These are phyloP conservation scores for Dascillus cervinus DNA, from an alignment of 2,888 invertebrate species.

Conservation along the genomic window DNA sequence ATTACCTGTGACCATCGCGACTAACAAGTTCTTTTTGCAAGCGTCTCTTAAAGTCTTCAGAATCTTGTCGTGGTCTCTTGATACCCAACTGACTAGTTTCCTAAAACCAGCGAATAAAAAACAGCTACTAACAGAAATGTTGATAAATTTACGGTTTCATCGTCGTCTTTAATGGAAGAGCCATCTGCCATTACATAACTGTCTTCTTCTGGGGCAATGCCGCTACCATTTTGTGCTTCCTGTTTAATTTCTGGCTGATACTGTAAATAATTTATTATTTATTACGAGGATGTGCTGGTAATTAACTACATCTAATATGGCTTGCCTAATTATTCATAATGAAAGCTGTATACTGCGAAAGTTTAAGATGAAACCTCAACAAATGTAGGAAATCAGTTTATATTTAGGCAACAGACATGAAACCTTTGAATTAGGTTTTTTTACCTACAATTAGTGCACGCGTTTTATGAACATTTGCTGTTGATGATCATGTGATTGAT, in stretches of 20 bases:
- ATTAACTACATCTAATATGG: too few relatives aligned
- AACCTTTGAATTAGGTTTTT: too few relatives aligned
- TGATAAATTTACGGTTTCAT: conserved; percentile 22
- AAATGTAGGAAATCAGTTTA: too few relatives aligned
- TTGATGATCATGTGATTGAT: too few relatives aligned
- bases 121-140: conserved; percentile 1
- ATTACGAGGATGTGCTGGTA: too few relatives aligned
- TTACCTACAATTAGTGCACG: too few relatives aligned
- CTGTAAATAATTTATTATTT: too few relatives aligned
- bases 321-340: too few relatives aligned
- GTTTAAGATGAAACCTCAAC: too few relatives aligned
- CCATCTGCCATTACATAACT: conserved; percentile 41
- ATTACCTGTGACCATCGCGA: conserved; percentile 75
- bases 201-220: conserved; percentile 41
- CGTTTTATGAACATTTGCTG: too few relatives aligned
- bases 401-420: too few relatives aligned
- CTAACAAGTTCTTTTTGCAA: conserved; percentile 77
- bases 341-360: too few relatives aligned
- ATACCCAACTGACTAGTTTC: conserved; percentile 20
- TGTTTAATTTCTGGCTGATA: conserved; percentile 35
- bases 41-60: conserved; percentile 73
- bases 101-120: conserved; percentile 10
- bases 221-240: conserved; percentile 43
- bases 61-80: conserved; percentile 56
- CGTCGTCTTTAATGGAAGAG: conserved; percentile 38